Evolutionary conservation across 2,113 vertebrate species (phyloP).

Genomic region (Puntigrus tetrazona): DNA sequence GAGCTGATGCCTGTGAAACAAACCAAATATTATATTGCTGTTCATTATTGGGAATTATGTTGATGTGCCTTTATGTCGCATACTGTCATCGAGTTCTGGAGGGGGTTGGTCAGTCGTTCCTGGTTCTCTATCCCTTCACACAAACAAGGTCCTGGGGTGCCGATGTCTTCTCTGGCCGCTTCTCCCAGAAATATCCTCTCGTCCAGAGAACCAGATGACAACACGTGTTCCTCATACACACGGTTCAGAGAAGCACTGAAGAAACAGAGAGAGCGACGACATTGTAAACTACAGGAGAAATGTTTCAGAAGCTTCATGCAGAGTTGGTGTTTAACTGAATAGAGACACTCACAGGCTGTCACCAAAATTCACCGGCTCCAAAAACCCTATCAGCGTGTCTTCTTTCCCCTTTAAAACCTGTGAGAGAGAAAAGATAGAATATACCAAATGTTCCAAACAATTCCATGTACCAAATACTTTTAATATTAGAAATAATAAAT

Average conservation of each 20-base stretch:
- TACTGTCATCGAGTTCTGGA: constrained; percentile 63
- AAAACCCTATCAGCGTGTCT: constrained; percentile 87
- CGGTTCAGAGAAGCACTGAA: constrained; percentile 87
- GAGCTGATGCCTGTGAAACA: constrained; percentile 76
- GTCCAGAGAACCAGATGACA: constrained; percentile 88
- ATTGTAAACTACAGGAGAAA: not conserved
- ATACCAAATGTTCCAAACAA: no score
- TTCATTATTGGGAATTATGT: not conserved
- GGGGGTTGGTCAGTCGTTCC: constrained; percentile 58
- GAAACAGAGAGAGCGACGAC: not conserved
- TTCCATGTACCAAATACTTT: no score
- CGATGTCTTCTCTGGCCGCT: constrained; percentile 87
- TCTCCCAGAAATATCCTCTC: constrained; percentile 92
- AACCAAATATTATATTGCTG: not conserved
- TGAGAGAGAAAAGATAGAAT: constrained; percentile 30
- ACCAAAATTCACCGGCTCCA: constrained; percentile 90
- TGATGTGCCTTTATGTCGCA: not conserved
- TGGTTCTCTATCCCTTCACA: constrained; percentile 75
- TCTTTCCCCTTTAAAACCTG: constrained; percentile 92
- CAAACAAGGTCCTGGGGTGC: constrained; percentile 80
- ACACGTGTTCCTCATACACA: constrained; percentile 88
- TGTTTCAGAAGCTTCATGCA: not conserved
- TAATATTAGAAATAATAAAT: no score
- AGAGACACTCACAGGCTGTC: constrained; percentile 87
- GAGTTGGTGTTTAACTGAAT: not conserved